phyloP scores from a whole-genome alignment of 2,797 vertebrate species.

The Chaetodon trifasciatus region DNA sequence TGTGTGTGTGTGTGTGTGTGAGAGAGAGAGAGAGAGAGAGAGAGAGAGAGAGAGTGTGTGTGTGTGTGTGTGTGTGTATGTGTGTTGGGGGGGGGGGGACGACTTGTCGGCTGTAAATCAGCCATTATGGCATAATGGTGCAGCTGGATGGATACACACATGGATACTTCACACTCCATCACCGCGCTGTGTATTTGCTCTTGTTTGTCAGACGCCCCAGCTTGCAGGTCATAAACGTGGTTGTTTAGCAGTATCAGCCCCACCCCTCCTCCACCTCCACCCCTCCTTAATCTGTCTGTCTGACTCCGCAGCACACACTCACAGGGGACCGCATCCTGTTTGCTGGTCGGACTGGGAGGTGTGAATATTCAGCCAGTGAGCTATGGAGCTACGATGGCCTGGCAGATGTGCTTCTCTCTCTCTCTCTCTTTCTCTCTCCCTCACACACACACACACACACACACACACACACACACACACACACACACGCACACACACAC shows the following conservation, averaged over 20 bases:
- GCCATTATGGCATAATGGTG: slow-evolving; percentile 26
- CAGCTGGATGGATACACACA: slow-evolving; percentile 42
- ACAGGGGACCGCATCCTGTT: slow-evolving; percentile 75
- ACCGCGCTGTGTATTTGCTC: slow-evolving; percentile 62
- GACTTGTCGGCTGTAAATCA: slow-evolving; percentile 46
- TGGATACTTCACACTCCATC: slow-evolving; percentile 25
- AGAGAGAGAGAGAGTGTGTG: too few relatives aligned
- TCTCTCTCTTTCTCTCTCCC: background rate
- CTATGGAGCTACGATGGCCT: slow-evolving; percentile 37
- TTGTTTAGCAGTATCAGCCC: slow-evolving; percentile 48
- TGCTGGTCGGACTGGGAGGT: slow-evolving; percentile 66
- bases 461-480: slow-evolving; percentile 20
- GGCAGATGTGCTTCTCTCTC: slow-evolving; percentile 65
- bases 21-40: too few relatives aligned
- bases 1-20: background rate
- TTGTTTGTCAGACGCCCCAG: slow-evolving; percentile 58
- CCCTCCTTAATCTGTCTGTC: slow-evolving; percentile 38
- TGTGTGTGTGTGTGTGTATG: slow-evolving; percentile 7
- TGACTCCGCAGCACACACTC: slow-evolving; percentile 43
- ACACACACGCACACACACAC: slow-evolving; percentile 9
- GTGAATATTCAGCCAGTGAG: slow-evolving; percentile 73
- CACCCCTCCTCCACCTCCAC: background rate
- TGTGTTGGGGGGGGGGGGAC: background rate
- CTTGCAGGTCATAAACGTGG: slow-evolving; percentile 56
- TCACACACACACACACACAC: slow-evolving; percentile 21